phyloP scores from a whole-genome alignment of 2,888 invertebrate species.

The Netelia melanura region DNA sequence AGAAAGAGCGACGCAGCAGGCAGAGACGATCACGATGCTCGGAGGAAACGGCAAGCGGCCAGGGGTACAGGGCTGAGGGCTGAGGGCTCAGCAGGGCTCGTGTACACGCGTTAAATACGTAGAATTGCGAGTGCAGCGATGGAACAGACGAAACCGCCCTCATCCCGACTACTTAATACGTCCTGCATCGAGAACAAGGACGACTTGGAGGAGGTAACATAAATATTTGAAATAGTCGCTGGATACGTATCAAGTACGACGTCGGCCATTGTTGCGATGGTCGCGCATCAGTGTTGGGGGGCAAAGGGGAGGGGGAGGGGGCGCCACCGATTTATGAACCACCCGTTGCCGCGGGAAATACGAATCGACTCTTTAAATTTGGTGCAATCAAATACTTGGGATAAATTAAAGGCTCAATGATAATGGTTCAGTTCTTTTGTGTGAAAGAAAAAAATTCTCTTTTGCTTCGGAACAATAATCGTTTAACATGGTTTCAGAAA shows the following conservation, averaged over 20 bases:
- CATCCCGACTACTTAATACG: conserved; percentile 92
- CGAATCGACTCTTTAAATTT: conserved; percentile 60
- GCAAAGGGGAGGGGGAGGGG: conserved; percentile 72
- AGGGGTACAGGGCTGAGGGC: conserved; percentile 84
- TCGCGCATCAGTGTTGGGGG: conserved; percentile 85
- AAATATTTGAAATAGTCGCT: conserved; percentile 81
- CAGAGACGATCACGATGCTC: conserved; percentile 74
- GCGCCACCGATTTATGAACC: conserved; percentile 81
- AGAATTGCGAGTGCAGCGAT: conserved; percentile 77
- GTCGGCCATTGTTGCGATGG: conserved; percentile 85
- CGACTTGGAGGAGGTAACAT: conserved; percentile 95
- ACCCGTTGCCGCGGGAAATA: conserved; percentile 75
- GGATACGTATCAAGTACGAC: conserved; percentile 82
- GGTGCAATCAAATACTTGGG: too few species aligned
- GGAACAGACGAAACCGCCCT: conserved; percentile 84
- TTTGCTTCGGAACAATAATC: background rate
- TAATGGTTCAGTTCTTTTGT: background rate
- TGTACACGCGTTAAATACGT: conserved; percentile 74
- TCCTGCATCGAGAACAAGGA: conserved; percentile 95
- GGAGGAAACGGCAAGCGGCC: conserved; percentile 80
- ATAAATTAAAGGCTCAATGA: too few species aligned
- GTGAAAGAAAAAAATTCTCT: background rate
- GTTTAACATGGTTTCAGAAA: conserved; percentile 88
- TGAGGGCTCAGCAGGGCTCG: conserved; percentile 81
- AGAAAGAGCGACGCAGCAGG: conserved; percentile 73